Conservation (phyloP, 1,140 invertebrate species). For the Procambarus virginalis region DNA sequence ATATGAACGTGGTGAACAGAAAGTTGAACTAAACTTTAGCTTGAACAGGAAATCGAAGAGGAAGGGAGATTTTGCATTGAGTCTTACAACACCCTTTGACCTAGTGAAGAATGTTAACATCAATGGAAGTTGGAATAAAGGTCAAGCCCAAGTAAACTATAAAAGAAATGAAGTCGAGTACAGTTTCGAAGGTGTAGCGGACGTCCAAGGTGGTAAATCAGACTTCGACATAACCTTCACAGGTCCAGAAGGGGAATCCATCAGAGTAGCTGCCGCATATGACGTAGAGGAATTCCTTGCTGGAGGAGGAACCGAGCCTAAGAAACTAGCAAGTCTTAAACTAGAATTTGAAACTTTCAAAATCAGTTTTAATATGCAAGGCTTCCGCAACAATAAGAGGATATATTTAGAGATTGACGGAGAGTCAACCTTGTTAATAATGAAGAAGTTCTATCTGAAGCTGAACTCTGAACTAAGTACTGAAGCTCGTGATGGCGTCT, state of each 20-base stretch:
- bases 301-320: conserved; percentile 29
- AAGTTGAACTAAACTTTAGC: conserved; percentile 47
- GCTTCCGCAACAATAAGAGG: conserved; percentile 57
- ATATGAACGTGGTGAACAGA: conserved; percentile 52
- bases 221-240: conserved; percentile 55
- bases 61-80: conserved; percentile 27
- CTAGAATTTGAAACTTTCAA: conserved; percentile 47
- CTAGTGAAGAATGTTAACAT: conserved; percentile 39
- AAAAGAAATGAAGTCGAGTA: conserved; percentile 57
- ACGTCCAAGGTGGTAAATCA: conserved; percentile 51
- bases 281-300: conserved; percentile 57
- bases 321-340: conserved; percentile 46
- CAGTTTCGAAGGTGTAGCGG: conserved; percentile 51
- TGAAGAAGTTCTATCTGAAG: conserved; percentile 42
- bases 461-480: conserved; percentile 53
- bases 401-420: conserved; percentile 53
- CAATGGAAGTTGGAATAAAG: conserved; percentile 48
- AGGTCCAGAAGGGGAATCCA: conserved; percentile 24
- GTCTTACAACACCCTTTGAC: conserved; percentile 59
- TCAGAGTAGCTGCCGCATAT: conserved; percentile 57
- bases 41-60: conserved; percentile 30
- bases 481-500: conserved; percentile 36
- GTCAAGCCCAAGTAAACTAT: conserved; percentile 41
- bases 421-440: conserved; percentile 8
- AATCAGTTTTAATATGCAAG: conserved; percentile 49